phyloP scores from a whole-genome alignment of 2,888 invertebrate genomes.

The Platerodrilus igneus region DNA sequence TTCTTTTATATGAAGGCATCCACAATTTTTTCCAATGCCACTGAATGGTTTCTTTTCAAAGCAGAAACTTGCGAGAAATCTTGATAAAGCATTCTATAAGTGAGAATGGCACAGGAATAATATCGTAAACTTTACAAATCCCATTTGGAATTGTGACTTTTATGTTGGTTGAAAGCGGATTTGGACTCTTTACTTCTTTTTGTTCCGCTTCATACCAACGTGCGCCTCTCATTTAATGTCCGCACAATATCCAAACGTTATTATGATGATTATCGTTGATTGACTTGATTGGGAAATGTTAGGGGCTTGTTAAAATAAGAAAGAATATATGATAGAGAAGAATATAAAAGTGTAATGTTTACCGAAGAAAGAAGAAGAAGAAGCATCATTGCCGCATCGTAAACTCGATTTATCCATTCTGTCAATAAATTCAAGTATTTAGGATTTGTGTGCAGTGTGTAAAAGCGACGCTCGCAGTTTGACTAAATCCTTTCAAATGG shows the following conservation, averaged over 20 bases:
- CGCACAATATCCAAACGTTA: no score
- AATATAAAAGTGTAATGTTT: conserved; percentile 24
- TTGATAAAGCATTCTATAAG: conserved; percentile 47
- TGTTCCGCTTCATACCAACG: conserved; percentile 37
- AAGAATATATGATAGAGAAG: no score
- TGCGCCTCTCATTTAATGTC: conserved; percentile 31
- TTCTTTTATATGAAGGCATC: conserved; percentile 34
- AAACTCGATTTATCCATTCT: conserved; percentile 29
- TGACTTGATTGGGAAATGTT: no score
- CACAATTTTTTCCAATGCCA: conserved; percentile 45
- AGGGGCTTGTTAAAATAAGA: no score
- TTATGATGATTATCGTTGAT: no score
- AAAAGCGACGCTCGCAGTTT: conserved; percentile 43
- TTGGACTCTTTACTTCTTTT: conserved; percentile 47
- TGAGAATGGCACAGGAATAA: conserved; percentile 49
- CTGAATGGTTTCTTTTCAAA: conserved; percentile 43
- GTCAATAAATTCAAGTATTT: conserved; percentile 48
- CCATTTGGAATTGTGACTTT: conserved; percentile 52
- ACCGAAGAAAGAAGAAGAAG: no score
- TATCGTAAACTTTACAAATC: conserved; percentile 52
- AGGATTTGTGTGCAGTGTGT: conserved; percentile 46
- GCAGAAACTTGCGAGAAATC: conserved; percentile 44
- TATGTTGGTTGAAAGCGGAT: conserved; percentile 50
- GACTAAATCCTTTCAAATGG: conserved; percentile 48
- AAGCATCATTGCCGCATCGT: conserved; percentile 19